Evolutionary conservation across 2,888 invertebrate species (phyloP).

Genomic region (Drosophila robusta): DNA sequence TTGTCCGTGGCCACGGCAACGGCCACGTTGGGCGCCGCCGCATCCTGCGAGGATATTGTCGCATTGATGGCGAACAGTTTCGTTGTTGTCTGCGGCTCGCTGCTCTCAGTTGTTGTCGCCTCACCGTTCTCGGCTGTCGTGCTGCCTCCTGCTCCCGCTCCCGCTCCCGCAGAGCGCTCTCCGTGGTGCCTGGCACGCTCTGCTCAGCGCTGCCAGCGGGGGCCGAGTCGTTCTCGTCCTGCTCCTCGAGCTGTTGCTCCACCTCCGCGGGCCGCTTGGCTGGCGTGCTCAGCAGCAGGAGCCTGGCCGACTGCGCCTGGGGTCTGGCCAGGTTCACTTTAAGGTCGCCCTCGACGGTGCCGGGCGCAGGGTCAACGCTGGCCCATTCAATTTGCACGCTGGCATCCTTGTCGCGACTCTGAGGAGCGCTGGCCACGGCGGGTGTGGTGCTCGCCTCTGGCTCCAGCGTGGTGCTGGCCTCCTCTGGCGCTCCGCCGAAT

Average conservation of each 20-base stretch:
- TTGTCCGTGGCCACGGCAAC: conserved; percentile 59
- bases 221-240: conserved; percentile 61
- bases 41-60: conserved; percentile 47
- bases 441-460: conserved; percentile 37
- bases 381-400: conserved; percentile 46
- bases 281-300: conserved; percentile 78
- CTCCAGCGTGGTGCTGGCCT: conserved; percentile 33
- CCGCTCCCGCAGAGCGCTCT: neutral
- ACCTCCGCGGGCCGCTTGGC: conserved; percentile 67
- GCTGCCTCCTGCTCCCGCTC: conserved; percentile 11
- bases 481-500: conserved; percentile 1
- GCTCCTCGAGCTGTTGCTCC: conserved; percentile 75
- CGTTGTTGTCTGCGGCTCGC: conserved; percentile 43
- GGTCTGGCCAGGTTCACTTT: conserved; percentile 19
- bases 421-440: conserved; percentile 5
- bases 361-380: conserved; percentile 59
- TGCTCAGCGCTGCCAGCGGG: conserved; percentile 42
- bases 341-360: conserved; percentile 43
- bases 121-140: conserved; percentile 45
- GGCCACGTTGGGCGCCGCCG: conserved; percentile 51
- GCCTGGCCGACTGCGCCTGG: conserved; percentile 62
- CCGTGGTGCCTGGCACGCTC: conserved; percentile 38
- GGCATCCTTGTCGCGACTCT: conserved; percentile 68
- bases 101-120: conserved; percentile 30
- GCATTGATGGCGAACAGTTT: conserved; percentile 70